These are phyloP conservation scores for Pangasius macronema DNA, from an alignment of 2,797 vertebrate species.

Conservation along the genomic window DNA sequence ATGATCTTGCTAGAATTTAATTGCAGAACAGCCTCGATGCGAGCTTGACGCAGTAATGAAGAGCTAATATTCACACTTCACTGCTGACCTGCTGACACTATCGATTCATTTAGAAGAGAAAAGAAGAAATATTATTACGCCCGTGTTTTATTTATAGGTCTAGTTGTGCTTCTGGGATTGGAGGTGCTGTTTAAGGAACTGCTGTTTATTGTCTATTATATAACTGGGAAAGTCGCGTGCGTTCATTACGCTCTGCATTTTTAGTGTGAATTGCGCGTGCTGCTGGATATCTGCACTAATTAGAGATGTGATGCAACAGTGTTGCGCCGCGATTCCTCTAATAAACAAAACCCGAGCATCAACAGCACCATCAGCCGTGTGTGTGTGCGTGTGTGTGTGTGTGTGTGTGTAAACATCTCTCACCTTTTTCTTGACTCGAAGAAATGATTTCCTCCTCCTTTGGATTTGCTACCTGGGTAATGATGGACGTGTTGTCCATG, in stretches of 20 bases:
- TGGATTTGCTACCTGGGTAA: slow-evolving; percentile 99
- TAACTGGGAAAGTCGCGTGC: background rate
- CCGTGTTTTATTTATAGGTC: background rate
- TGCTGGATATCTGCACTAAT: background rate
- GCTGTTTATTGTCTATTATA: background rate
- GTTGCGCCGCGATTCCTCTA: background rate
- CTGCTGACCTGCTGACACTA: background rate
- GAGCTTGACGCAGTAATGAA: background rate
- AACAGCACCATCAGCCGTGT: slow-evolving; percentile 18
- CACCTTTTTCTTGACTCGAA: slow-evolving; percentile 81
- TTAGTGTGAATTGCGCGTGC: background rate
- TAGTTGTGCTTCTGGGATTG: too few species aligned
- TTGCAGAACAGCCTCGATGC: background rate
- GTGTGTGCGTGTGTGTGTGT: slow-evolving; percentile 15
- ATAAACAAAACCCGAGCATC: background rate
- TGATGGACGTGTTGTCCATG: slow-evolving; percentile 99
- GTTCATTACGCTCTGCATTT: background rate
- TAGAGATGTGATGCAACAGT: slow-evolving; percentile 3
- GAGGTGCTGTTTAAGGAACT: background rate
- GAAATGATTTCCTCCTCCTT: slow-evolving; percentile 95
- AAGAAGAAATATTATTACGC: background rate
- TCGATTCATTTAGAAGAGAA: background rate
- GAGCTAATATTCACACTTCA: background rate
- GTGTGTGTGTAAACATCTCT: slow-evolving; percentile 47
- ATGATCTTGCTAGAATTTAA: background rate